A percentile compares a stretch with the other conserved stretches of the same genome.
These are phyloP conservation scores for Zelleria hepariella DNA, from an alignment of 2,888 invertebrate genomes.

Conservation along the genomic window DNA sequence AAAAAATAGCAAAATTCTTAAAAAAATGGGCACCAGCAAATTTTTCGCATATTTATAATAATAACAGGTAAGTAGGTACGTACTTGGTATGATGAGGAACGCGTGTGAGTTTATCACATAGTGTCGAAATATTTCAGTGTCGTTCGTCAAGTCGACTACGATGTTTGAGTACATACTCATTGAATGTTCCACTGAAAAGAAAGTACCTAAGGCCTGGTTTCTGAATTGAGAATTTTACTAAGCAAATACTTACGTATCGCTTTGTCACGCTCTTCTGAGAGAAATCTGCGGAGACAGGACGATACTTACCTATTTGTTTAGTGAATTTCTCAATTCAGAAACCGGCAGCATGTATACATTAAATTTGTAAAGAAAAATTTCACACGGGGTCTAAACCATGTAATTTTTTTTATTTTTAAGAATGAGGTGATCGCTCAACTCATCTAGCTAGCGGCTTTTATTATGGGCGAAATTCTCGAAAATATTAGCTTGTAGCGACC, in stretches of 20 bases:
- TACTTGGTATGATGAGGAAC: conserved; percentile 54
- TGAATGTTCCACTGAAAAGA: conserved; percentile 69
- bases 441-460: no score
- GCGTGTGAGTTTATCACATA: conserved; percentile 43
- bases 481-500: no score
- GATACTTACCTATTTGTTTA: no score
- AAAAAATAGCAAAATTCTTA: no score
- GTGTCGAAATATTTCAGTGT: conserved; percentile 24
- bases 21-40: no score
- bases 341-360: not conserved
- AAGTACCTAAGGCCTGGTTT: not conserved
- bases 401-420: no score
- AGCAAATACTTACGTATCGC: not conserved
- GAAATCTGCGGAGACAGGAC: no score
- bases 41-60: no score
- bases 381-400: no score
- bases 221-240: not conserved
- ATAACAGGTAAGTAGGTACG: conserved; percentile 23
- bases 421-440: no score
- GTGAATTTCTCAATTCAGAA: not conserved
- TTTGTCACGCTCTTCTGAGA: not conserved
- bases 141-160: conserved; percentile 40
- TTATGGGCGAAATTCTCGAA: no score
- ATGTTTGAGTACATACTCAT: conserved; percentile 59
- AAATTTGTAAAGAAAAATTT: not conserved